Percentiles rank a stretch among this genome's conserved stretches.
Evolutionary conservation across 1,140 invertebrate species (phyloP).

Genomic region (Paralvinella palmiformis): DNA sequence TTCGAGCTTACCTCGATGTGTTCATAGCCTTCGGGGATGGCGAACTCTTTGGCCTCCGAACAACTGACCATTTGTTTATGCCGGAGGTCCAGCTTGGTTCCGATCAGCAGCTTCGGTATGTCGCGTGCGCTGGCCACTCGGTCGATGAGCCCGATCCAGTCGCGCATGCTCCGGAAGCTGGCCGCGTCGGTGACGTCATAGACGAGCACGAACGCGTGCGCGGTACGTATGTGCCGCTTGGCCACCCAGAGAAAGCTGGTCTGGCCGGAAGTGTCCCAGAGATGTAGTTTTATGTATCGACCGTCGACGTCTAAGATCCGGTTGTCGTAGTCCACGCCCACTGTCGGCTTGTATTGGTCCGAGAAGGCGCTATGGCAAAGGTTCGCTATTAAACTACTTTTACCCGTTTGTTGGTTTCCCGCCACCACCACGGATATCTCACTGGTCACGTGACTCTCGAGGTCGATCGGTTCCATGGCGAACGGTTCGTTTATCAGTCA

Average conservation of each 20-base stretch:
- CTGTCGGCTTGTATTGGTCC: not conserved
- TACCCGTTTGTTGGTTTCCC: no score
- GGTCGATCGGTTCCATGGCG: no score
- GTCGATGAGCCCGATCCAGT: not conserved
- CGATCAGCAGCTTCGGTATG: slow-evolving; percentile 3
- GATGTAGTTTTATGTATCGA: not conserved
- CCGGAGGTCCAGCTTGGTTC: slow-evolving; percentile 2
- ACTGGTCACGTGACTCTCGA: no score
- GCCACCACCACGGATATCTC: no score
- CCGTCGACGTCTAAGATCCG: slow-evolving; percentile 1
- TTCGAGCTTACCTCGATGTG: slow-evolving; percentile 7
- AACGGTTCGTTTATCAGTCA: no score
- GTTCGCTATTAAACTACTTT: no score
- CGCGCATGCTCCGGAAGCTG: not conserved
- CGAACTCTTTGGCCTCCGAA: slow-evolving; percentile 10
- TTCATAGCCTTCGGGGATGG: not conserved
- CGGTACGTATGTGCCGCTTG: not conserved
- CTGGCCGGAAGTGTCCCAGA: slow-evolving; percentile 6
- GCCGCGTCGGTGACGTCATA: slow-evolving; percentile 8
- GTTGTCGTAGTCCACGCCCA: slow-evolving; percentile 6
- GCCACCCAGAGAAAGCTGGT: slow-evolving; percentile 3
- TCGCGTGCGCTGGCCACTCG: not conserved
- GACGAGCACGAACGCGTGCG: slow-evolving; percentile 4
- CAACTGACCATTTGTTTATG: not conserved
- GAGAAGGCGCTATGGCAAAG: no score